These are phyloP conservation scores for Caloenas nicobarica DNA, from an alignment of 2,113 vertebrate species.

Conservation along the genomic window DNA sequence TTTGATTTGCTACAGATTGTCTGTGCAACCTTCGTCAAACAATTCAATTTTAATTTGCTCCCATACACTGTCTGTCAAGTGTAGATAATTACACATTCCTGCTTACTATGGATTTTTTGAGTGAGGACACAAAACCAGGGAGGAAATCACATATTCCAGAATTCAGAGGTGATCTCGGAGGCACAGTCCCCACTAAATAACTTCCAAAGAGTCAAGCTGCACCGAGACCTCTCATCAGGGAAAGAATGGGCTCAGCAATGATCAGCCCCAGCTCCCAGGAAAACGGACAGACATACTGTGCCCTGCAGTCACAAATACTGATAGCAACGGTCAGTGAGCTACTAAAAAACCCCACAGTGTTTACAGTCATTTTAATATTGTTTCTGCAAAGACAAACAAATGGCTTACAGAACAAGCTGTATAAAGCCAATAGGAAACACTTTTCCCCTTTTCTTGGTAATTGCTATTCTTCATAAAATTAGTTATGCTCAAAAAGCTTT, in stretches of 20 bases:
- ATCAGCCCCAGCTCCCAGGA: background rate
- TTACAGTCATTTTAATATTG: background rate
- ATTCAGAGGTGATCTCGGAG: background rate
- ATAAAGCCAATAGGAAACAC: background rate
- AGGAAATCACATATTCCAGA: background rate
- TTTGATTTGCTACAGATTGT: background rate
- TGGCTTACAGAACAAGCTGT: background rate
- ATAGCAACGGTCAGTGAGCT: background rate
- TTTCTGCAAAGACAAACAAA: background rate
- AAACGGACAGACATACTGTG: background rate
- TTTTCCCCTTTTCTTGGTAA: background rate
- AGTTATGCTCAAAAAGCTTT: background rate
- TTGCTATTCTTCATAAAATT: background rate
- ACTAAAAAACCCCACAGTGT: rapidly evolving
- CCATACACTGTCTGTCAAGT: background rate
- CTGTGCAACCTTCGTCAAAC: background rate
- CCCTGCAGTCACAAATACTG: background rate
- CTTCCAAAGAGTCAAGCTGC: background rate
- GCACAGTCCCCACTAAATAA: background rate
- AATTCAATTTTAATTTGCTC: background rate
- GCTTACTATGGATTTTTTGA: background rate
- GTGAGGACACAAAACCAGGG: background rate
- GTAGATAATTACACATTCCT: background rate
- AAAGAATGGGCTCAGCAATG: background rate
- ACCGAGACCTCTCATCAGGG: background rate